These are phyloP conservation scores for Rana temporaria DNA, from an alignment of 2,113 vertebrate genomes.

Conservation along the genomic window DNA sequence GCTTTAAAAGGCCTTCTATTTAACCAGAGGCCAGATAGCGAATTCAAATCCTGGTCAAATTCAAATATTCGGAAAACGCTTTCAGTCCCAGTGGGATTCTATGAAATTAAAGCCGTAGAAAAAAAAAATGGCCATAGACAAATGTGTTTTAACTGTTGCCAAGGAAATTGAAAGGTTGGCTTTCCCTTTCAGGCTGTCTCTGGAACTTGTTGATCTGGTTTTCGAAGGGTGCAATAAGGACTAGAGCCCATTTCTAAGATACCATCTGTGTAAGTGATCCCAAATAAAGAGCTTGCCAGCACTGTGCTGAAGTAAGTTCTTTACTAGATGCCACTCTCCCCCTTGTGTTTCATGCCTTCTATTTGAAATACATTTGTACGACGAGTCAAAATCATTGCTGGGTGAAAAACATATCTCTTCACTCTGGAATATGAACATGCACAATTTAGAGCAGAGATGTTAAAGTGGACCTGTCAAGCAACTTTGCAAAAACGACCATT, in stretches of 20 bases:
- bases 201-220: slow-evolving; percentile 48
- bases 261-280: slow-evolving; percentile 53
- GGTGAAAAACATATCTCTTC: slow-evolving; percentile 8
- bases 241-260: slow-evolving; percentile 48
- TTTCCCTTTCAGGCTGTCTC: slow-evolving; percentile 38
- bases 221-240: slow-evolving; percentile 26
- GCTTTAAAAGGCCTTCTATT: slow-evolving; percentile 1
- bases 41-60: slow-evolving; percentile 18
- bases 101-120: slow-evolving; percentile 20
- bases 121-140: slow-evolving; percentile 42
- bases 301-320: background rate
- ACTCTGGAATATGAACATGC: background rate
- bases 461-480: no score
- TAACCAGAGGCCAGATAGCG: slow-evolving; percentile 10
- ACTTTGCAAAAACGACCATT: no score
- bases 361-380: slow-evolving; percentile 27
- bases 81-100: slow-evolving; percentile 30
- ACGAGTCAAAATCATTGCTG: slow-evolving; percentile 23
- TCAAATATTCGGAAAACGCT: slow-evolving; percentile 44
- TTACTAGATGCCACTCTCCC: slow-evolving; percentile 18
- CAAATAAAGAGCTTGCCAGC: slow-evolving; percentile 44
- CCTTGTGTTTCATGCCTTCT: slow-evolving; percentile 1
- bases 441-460: background rate
- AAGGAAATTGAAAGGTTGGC: slow-evolving; percentile 54
- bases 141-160: slow-evolving; percentile 50